Evolutionary conservation across 2,113 vertebrate genomes (phyloP).

Genomic region (Actenoides lindsayi): DNA sequence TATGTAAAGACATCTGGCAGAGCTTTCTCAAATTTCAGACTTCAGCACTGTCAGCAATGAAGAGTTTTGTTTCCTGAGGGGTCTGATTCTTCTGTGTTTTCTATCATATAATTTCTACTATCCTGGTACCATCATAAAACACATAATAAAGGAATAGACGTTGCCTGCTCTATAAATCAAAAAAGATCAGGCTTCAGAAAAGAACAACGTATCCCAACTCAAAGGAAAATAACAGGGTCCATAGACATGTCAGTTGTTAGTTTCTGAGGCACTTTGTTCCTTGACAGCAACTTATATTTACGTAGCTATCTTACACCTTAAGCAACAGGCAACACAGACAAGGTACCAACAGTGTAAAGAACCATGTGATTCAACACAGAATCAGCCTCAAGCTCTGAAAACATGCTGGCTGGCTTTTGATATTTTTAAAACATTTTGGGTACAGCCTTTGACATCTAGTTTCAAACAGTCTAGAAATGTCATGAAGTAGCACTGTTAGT

Average conservation of each 20-base stretch:
- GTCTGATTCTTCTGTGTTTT: neutral
- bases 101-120: neutral
- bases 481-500: neutral
- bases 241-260: neutral
- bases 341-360: neutral
- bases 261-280: neutral
- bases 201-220: neutral
- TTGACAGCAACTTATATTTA: neutral
- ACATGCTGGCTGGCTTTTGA: neutral
- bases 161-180: neutral
- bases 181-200: neutral
- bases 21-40: slow-evolving; percentile 1
- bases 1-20: neutral
- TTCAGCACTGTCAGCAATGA: neutral
- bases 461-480: neutral
- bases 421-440: neutral
- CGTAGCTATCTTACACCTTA: neutral
- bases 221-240: neutral
- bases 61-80: neutral
- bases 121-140: neutral
- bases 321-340: neutral
- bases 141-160: neutral
- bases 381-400: neutral
- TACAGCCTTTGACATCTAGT: neutral
- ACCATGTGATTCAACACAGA: neutral